phyloP scores from a whole-genome alignment of 2,113 vertebrate genomes.

The Proterorhinus semilunaris region DNA sequence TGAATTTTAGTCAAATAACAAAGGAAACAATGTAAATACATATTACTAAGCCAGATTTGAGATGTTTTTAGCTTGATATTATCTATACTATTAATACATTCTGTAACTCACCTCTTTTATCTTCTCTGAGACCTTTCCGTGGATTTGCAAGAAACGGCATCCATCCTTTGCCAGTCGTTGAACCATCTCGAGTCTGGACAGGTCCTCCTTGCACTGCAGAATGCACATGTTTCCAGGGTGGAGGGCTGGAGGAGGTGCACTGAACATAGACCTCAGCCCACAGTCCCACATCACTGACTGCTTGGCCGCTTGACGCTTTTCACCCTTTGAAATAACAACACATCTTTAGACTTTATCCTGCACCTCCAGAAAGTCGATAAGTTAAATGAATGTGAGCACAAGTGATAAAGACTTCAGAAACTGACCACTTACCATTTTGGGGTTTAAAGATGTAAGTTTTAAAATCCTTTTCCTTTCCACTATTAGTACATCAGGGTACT shows the following conservation, averaged over 20 bases:
- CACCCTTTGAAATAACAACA: conserved; percentile 21
- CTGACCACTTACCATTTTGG: conserved; percentile 5
- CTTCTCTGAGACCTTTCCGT: conserved; percentile 79
- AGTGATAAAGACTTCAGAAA: conserved; percentile 19
- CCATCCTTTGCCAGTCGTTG: conserved; percentile 91
- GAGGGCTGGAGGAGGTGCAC: conserved; percentile 85
- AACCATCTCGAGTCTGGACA: conserved; percentile 88
- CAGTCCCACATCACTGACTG: conserved; percentile 93
- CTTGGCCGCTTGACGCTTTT: conserved; percentile 13
- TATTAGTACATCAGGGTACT: conserved; percentile 36
- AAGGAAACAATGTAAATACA: too few species aligned
- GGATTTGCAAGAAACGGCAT: conserved; percentile 83
- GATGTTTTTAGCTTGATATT: too few species aligned
- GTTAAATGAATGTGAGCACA: not conserved
- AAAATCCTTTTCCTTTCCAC: conserved; percentile 10
- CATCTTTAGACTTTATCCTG: not conserved
- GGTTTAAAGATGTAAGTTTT: conserved; percentile 16
- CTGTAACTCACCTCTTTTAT: conserved; percentile 81
- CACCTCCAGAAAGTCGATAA: not conserved
- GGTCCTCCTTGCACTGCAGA: conserved; percentile 85
- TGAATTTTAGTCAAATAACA: too few species aligned
- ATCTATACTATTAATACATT: too few species aligned
- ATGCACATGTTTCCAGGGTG: conserved; percentile 84
- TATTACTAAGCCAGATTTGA: too few species aligned
- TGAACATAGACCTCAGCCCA: conserved; percentile 91